phyloP scores from a whole-genome alignment of 2,797 vertebrate species.

The Threskiornis aethiopicus region DNA sequence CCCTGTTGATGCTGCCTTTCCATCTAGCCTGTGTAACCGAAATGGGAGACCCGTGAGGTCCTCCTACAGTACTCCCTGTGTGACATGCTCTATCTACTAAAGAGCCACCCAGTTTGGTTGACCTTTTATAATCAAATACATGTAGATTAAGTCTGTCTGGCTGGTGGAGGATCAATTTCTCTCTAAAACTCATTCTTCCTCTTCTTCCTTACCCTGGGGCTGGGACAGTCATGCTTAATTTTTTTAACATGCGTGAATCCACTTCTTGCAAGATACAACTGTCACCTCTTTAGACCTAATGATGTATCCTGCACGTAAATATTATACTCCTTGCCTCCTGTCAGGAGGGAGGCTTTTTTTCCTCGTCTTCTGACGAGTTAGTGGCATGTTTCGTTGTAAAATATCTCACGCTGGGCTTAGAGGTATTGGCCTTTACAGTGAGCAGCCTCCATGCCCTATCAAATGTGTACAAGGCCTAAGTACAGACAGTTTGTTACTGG shows the following conservation, averaged over 20 bases:
- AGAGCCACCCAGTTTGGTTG: neutral
- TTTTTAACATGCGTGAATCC: neutral
- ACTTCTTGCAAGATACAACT: neutral
- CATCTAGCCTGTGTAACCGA: neutral
- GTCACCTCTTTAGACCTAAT: neutral
- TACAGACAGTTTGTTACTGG: neutral
- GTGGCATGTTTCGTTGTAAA: neutral
- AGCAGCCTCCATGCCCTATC: neutral
- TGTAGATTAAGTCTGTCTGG: neutral
- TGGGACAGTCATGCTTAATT: neutral
- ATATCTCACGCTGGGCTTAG: neutral
- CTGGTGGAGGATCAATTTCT: neutral
- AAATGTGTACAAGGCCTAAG: neutral
- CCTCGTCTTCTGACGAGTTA: neutral
- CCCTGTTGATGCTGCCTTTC: neutral
- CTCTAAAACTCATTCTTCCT: neutral
- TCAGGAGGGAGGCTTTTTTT: neutral
- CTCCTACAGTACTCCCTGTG: neutral
- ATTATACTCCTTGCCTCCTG: neutral
- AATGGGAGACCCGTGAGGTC: neutral
- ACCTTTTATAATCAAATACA: neutral
- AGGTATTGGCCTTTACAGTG: rapidly evolving
- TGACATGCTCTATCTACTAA: neutral
- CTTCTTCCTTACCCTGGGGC: neutral
- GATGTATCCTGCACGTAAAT: neutral